Base-by-base conservation (phyloP, 2,797 vertebrate species). In the Rhynchonycteris naso region DNA sequence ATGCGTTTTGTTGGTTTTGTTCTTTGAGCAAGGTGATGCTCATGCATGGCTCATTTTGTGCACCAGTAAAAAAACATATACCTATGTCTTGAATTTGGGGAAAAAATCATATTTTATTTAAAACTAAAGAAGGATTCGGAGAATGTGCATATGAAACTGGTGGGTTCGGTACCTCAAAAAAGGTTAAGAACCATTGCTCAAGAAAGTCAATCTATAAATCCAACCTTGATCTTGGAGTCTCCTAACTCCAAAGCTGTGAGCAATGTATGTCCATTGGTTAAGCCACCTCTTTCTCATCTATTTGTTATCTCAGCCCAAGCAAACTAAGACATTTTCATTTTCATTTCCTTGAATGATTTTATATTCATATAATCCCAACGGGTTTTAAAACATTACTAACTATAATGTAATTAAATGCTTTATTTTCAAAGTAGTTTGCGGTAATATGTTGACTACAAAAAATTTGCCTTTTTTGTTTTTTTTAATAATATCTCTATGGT, bases 371-470 rank as follows among this genome's bases (percentile, higher is more conserved):
- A 78, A 79, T 13, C 61, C 61, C 13, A 30, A 72, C 65, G 54
- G 38, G 4, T 63, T 90, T 80, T 78, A 80, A 72, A 68, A 93
- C 38, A 83, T 71, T 81, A 61, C 66, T 90, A 61, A 90, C 52
- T 72, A 28, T 12, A 91, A 65, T 2, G 4, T 63, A 61, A 80
- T 83, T 52, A 66, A 75, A 13, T 21, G 26, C 4, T 89, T 89
- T 30, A 54, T 68, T 92, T 92, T 87, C 38, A 82, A 90, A 92
- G 72, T 21, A 58, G 24, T 80, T 85, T 71, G 11, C 14, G 72
- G 33, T 15, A 58, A 50, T 56, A 22, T 28, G 22, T 74, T 87
- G 22, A 80, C 43, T 38, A 13, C 16, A 94, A 84, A 82, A 4
- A 84, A 58, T 74, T 26, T 72, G 2, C 4, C 4, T 71, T 78